Evolutionary conservation across 2,113 vertebrate species (phyloP), one percentile per base, ranked within the genome.

Genomic region (Seriola quinqueradiata): DNA sequence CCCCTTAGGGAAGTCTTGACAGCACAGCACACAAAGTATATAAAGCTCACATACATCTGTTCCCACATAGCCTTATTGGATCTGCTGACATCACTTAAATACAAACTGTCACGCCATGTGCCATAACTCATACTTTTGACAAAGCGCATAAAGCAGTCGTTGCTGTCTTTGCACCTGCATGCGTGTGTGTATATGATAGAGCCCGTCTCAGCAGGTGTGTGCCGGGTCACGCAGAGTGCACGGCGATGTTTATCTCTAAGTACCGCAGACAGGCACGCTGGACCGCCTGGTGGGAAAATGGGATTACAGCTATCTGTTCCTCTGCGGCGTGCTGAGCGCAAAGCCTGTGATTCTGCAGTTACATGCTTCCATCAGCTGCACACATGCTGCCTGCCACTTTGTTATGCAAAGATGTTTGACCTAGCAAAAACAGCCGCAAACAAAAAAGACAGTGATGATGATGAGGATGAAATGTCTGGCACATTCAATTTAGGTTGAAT

Each of bases 31-130:
- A 89, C 85, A 88, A 85, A 92, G 89, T 92, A 91, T 89, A 93
- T 92, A 86, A 88, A 90, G 88, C 90, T 88, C 81, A 78, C 90
- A 74, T 88, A 82, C 92, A 91, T 93, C 92, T 92, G 92, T 86
- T 91, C 89, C 81, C 81, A 74, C 89, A 74, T 86, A 82, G 91
- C 68, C 91, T 87, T 79, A 87, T 85, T 84, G 89, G 92, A 93
- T 84, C 86, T 87, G 87, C 90, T 89, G 92, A 92, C 86, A 91
- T 88, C 85, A 89, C 86, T 90, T 90, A 85, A 91, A 90, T 86
- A 87, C 87, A 78, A 87, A 86, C 90, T 90, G 92, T 91, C 92
- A 90, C 55, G 79, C 84, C 71, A 57, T 66, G 68, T 54, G 25
- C 75, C 70, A 84, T 92, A 90, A 92, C 68, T 91, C 87, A 92